Evolutionary conservation across 2,113 vertebrate species (phyloP), one percentile per base, ranked within the genome.

Genomic region (Scartelaos histophorus): DNA sequence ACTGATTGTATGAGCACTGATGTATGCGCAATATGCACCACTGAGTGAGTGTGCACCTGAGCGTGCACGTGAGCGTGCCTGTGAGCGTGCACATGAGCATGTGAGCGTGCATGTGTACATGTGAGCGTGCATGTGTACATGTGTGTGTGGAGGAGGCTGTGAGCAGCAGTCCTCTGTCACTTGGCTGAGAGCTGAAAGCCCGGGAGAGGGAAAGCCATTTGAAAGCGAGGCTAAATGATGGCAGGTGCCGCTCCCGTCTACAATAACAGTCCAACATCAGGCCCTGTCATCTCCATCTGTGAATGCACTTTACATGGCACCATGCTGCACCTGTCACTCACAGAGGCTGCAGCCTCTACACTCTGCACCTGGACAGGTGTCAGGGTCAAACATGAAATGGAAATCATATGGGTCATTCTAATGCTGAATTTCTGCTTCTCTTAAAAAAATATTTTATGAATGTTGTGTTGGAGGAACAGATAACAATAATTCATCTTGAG

Each of bases 181-280:
- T 71, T 88, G 86, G 87, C 90, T 90, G 86, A 89, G 81, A 87
- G 80, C 82, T 82, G 85, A 90, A 86, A 88, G 77, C 71, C 75
- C 79, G 78, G 76, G 78, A 83, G 83, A 76, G 71, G 79, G 73
- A 81, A 82, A 88, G 71, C 82, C 77, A 88, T 85, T 86, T 82
- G 71, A 82, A 84, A 78, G 78, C 19, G 79, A 75, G 82, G 72
- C 84, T 85, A 87, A 90, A 85, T 75, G 82, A 84, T 75, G 87
- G 85, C 88, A 89, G 85, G 78, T 89, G 83, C 85, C 73, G 56
- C 34, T 85, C 83, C 85, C 78, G 74, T 84, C 84, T 77, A 83
- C 81, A 85, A 81, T 82, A 82, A 86, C 75, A 81, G 85, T 76
- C 65, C 83, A 74, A 79, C 87, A 79, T 86, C 85, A 74, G 71